phyloP scores from a whole-genome alignment of 2,797 vertebrate species.

The Cyclopterus lumpus region DNA sequence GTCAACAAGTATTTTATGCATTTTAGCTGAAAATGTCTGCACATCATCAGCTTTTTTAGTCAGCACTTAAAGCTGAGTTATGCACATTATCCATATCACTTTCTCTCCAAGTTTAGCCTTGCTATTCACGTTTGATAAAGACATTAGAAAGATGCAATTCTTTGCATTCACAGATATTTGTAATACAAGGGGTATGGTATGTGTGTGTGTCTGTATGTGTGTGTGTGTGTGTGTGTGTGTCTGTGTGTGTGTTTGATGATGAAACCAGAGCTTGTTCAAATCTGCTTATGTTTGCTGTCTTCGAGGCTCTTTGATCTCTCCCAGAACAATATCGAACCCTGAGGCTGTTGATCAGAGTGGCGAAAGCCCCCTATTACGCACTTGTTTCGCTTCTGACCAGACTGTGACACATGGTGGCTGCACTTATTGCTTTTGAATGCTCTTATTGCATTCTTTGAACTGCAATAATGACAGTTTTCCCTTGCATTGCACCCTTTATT shows the following conservation, averaged over 20 bases:
- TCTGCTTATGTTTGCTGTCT: conserved; percentile 61
- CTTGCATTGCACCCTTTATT: conserved; percentile 52
- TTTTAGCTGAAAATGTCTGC: not conserved
- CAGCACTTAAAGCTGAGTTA: not conserved
- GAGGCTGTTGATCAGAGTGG: conserved; percentile 43
- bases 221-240: conserved; percentile 5
- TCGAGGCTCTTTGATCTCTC: conserved; percentile 57
- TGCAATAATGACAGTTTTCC: conserved; percentile 54
- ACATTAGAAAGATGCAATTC: conserved; percentile 26
- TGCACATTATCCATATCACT: conserved; percentile 17
- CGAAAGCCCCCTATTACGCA: conserved; percentile 41
- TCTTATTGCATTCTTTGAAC: conserved; percentile 54
- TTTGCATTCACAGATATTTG: conserved; percentile 26
- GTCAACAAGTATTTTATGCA: not conserved
- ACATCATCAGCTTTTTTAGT: not conserved
- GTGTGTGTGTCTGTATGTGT: conserved; percentile 1
- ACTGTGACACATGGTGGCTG: conserved; percentile 31
- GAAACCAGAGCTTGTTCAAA: conserved; percentile 53
- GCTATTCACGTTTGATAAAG: conserved; percentile 9
- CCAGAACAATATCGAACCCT: conserved; percentile 29
- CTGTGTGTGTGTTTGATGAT: conserved; percentile 25
- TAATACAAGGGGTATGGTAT: not conserved
- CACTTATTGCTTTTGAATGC: conserved; percentile 29
- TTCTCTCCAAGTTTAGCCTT: conserved; percentile 12
- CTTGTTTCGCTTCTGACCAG: conserved; percentile 50